Percentiles rank a stretch among this genome's conserved stretches.
phyloP scores from a whole-genome alignment of 2,888 invertebrate species.

The Brenthis ino region DNA sequence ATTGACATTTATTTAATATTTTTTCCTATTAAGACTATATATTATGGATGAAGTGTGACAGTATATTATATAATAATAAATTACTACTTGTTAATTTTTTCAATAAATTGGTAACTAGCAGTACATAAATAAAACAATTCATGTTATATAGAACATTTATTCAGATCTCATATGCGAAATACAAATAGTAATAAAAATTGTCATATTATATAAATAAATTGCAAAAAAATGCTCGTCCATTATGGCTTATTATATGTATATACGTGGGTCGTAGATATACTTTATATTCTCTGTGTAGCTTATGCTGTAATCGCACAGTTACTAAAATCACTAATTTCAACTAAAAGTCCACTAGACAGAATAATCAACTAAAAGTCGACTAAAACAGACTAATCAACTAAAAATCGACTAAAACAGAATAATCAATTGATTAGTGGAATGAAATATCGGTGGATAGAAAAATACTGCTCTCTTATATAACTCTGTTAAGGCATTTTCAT shows the following conservation, averaged over 20 bases:
- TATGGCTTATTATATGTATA: slow-evolving; percentile 19
- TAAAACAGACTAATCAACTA: background rate
- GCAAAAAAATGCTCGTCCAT: slow-evolving; percentile 58
- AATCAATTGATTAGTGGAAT: slow-evolving; percentile 48
- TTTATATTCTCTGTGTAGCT: slow-evolving; percentile 36
- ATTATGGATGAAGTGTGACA: no score
- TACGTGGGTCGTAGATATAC: background rate
- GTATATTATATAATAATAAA: no score
- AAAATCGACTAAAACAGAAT: slow-evolving; percentile 29
- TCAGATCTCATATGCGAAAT: slow-evolving; percentile 62
- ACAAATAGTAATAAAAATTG: slow-evolving; percentile 49
- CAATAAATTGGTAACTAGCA: no score
- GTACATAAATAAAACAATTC: slow-evolving; percentile 40
- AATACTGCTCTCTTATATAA: slow-evolving; percentile 48
- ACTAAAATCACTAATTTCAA: slow-evolving; percentile 41
- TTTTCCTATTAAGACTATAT: no score
- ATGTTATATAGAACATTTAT: slow-evolving; percentile 58
- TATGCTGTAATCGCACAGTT: slow-evolving; percentile 54
- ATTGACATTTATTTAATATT: no score
- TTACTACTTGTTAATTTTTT: no score
- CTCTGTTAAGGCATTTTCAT: slow-evolving; percentile 4
- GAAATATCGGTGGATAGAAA: slow-evolving; percentile 58
- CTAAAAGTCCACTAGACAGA: slow-evolving; percentile 10
- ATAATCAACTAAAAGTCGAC: background rate
- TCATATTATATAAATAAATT: slow-evolving; percentile 49